Evolutionary conservation across 1,140 invertebrate genomes (phyloP).

Genomic region (Trichonephila clavata): DNA sequence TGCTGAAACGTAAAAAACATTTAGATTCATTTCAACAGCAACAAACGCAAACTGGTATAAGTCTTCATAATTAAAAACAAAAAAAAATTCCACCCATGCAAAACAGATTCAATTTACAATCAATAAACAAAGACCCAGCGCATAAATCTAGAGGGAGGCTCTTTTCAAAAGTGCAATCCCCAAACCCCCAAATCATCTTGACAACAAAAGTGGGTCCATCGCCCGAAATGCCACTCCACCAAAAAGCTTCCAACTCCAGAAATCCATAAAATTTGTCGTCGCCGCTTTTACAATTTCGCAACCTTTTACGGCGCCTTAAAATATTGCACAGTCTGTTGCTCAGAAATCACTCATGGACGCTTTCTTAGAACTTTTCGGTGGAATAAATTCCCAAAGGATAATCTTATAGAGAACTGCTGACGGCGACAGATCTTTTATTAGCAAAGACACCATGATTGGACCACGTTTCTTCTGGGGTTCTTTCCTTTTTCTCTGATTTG

Average conservation of each 20-base stretch:
- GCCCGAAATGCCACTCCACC: background rate
- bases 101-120: background rate
- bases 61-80: too few relatives aligned
- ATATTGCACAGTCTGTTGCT: slow-evolving; percentile 56
- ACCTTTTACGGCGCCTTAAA: slow-evolving; percentile 65
- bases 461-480: too few relatives aligned
- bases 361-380: background rate
- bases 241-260: slow-evolving; percentile 22
- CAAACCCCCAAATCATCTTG: slow-evolving; percentile 15
- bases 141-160: background rate
- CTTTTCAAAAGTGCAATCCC: background rate
- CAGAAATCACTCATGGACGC: slow-evolving; percentile 1
- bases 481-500: too few relatives aligned
- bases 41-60: too few relatives aligned
- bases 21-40: too few relatives aligned
- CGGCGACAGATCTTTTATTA: background rate
- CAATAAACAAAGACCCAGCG: background rate
- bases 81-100: background rate
- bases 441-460: background rate
- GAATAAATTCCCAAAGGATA: background rate
- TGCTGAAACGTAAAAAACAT: too few relatives aligned
- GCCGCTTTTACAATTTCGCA: slow-evolving; percentile 46
- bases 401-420: background rate
- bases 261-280: slow-evolving; percentile 66
- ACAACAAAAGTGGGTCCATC: slow-evolving; percentile 19